These are phyloP conservation scores for Lycodopsis pacificus DNA, from an alignment of 2,797 vertebrate genomes.

Conservation along the genomic window DNA sequence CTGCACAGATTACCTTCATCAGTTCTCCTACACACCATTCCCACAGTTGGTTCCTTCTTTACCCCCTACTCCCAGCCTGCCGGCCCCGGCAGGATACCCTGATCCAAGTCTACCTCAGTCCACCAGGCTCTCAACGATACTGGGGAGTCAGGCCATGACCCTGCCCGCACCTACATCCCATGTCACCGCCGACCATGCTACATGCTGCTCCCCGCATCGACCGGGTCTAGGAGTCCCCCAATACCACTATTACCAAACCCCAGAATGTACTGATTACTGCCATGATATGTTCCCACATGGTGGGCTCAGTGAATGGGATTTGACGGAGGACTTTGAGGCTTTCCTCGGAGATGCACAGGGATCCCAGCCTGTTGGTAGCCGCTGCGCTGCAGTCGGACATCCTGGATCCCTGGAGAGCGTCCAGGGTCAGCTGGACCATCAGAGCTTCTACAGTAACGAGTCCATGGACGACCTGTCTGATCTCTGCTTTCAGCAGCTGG, in stretches of 20 bases:
- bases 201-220: neutral
- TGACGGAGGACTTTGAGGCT: conserved; percentile 48
- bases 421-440: conserved; percentile 1
- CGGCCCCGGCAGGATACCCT: conserved; percentile 27
- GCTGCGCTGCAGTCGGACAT: neutral
- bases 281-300: neutral
- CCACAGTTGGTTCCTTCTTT: neutral
- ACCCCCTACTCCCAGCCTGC: conserved; percentile 7
- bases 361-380: conserved; percentile 4
- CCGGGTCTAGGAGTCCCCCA: neutral
- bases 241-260: conserved; percentile 8
- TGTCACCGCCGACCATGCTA: conserved; percentile 9
- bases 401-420: neutral
- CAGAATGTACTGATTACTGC: neutral
- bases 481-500: conserved; percentile 59
- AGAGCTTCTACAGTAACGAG: conserved; percentile 13
- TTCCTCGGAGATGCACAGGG: conserved; percentile 26
- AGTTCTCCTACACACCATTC: conserved; percentile 7
- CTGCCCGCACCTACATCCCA: conserved; percentile 9
- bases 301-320: conserved; percentile 40
- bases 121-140: conserved; percentile 50
- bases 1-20: neutral
- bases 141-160: neutral
- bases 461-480: conserved; percentile 50
- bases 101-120: conserved; percentile 62